Conservation (phyloP, 2,797 vertebrate species). For the Oryzias dopingdopingensis region DNA sequence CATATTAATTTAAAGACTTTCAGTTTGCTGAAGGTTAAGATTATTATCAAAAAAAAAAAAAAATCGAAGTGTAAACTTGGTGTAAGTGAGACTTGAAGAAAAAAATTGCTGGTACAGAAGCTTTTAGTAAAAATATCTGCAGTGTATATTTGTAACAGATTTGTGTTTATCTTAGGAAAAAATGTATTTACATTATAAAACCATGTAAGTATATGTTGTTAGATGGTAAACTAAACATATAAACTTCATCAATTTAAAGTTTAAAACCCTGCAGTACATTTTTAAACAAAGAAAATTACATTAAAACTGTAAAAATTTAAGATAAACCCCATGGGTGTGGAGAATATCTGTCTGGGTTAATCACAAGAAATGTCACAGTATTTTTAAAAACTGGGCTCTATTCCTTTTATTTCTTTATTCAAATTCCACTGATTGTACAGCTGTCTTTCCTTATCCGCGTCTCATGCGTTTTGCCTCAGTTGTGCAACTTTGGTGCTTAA, state of each 20-base stretch:
- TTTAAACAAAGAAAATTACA: too few species aligned
- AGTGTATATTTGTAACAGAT: constrained; percentile 3
- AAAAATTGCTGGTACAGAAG: background rate
- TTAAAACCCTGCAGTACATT: background rate
- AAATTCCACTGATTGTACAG: constrained; percentile 12
- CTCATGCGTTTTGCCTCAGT: constrained; percentile 17
- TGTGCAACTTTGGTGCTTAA: constrained; percentile 8
- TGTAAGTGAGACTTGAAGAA: background rate
- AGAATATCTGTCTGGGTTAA: constrained; percentile 19
- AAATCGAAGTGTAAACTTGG: background rate
- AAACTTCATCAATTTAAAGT: background rate
- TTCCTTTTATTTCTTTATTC: constrained; percentile 18
- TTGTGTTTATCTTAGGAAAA: background rate
- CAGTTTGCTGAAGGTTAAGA: background rate
- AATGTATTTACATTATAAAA: background rate
- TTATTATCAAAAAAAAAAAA: background rate
- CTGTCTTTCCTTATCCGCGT: constrained; percentile 18
- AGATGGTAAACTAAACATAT: background rate
- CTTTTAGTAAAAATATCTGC: constrained; percentile 7
- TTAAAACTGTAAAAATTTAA: too few species aligned
- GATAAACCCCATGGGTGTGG: too few species aligned
- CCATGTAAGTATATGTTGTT: background rate
- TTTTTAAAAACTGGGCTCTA: constrained; percentile 8
- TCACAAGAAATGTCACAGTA: constrained; percentile 26
- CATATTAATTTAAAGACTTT: background rate